Percentiles rank a stretch among this genome's conserved stretches.
These are phyloP conservation scores for Plagiodera versicolora DNA, from an alignment of 2,888 invertebrate species.

Conservation along the genomic window DNA sequence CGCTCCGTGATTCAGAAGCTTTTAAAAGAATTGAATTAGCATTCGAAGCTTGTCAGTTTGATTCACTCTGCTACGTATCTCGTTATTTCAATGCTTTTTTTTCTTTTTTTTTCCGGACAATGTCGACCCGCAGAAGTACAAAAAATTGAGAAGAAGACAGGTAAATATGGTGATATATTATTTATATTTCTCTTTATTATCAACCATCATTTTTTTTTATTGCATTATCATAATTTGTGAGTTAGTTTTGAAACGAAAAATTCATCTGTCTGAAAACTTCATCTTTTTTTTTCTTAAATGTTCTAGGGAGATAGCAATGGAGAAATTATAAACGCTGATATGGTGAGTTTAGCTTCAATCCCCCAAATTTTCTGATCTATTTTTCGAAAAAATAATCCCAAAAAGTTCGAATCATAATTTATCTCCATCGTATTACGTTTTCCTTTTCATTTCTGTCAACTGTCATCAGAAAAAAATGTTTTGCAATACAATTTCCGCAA, in stretches of 20 bases:
- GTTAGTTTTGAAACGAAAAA: neutral
- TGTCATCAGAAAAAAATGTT: too few relatives aligned
- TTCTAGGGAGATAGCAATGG: constrained; percentile 81
- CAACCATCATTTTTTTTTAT: too few relatives aligned
- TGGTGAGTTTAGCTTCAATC: constrained; percentile 60
- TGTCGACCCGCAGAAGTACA: constrained; percentile 68
- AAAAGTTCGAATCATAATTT: too few relatives aligned
- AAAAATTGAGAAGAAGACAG: constrained; percentile 80
- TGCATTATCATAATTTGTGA: too few relatives aligned
- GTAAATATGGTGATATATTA: constrained; percentile 59
- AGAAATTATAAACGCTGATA: constrained; percentile 73
- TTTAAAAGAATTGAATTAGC: constrained; percentile 24
- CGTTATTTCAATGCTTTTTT: constrained; percentile 17
- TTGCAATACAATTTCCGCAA: too few relatives aligned
- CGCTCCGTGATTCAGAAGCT: constrained; percentile 23
- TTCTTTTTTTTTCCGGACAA: constrained; percentile 35
- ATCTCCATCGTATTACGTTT: too few relatives aligned
- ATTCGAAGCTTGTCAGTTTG: constrained; percentile 11
- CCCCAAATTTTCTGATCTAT: too few relatives aligned
- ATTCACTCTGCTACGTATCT: constrained; percentile 8
- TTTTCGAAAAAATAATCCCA: too few relatives aligned
- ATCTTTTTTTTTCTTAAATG: constrained; percentile 49
- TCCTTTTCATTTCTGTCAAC: too few relatives aligned
- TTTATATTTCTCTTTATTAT: too few relatives aligned
- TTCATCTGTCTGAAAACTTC: constrained; percentile 28